These are phyloP conservation scores for Callopanchax toddi DNA, from an alignment of 2,113 vertebrate species.

Conservation along the genomic window DNA sequence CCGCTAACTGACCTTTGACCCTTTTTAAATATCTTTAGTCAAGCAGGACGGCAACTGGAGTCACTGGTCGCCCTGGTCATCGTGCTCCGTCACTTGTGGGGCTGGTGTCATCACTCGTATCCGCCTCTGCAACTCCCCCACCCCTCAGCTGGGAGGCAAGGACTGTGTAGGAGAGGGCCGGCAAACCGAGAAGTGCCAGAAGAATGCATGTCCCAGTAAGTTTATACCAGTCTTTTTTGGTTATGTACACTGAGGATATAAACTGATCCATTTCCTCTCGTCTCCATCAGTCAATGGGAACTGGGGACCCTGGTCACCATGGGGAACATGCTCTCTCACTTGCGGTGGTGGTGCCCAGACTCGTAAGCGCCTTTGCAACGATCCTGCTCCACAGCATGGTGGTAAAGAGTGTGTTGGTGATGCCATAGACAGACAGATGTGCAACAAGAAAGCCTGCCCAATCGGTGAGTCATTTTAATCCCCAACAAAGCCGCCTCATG, in stretches of 20 bases:
- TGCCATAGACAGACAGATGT: slow-evolving; percentile 82
- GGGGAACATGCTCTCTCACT: slow-evolving; percentile 90
- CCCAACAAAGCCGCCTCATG: neutral
- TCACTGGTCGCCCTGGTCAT: slow-evolving; percentile 99
- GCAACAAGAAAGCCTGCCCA: slow-evolving; percentile 85
- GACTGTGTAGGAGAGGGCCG: slow-evolving; percentile 91
- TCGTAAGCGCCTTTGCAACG: slow-evolving; percentile 92
- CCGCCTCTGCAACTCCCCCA: slow-evolving; percentile 98
- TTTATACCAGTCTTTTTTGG: slow-evolving; percentile 9
- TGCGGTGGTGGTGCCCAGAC: slow-evolving; percentile 92
- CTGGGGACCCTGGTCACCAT: slow-evolving; percentile 97
- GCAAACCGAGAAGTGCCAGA: slow-evolving; percentile 90
- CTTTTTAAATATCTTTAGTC: slow-evolving; percentile 76
- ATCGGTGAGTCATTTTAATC: slow-evolving; percentile 69
- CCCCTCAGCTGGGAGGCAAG: slow-evolving; percentile 93
- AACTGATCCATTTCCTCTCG: neutral
- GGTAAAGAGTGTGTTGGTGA: slow-evolving; percentile 94
- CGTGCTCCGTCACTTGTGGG: slow-evolving; percentile 95
- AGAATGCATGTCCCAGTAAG: slow-evolving; percentile 93
- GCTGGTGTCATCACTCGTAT: slow-evolving; percentile 94
- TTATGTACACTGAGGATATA: neutral
- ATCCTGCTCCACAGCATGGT: slow-evolving; percentile 88
- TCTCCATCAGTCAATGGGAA: slow-evolving; percentile 88
- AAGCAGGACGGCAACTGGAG: slow-evolving; percentile 98
- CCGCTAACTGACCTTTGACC: slow-evolving; percentile 33